Evolutionary conservation across 2,888 invertebrate genomes (phyloP).

Genomic region (Rosalia funebris): DNA sequence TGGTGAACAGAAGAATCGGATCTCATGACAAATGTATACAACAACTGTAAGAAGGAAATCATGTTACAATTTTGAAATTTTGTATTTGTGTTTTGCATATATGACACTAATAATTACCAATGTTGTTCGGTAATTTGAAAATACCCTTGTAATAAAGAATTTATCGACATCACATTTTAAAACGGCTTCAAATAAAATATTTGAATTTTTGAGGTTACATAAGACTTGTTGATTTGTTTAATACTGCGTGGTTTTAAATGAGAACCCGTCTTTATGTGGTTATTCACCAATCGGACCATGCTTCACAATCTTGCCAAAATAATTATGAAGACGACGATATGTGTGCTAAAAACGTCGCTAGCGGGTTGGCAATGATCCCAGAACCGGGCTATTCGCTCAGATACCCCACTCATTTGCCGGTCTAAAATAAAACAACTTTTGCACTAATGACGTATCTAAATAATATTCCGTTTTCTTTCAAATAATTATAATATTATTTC

Average conservation of each 20-base stretch:
- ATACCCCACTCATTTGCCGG: conserved; percentile 36
- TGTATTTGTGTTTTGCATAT: not conserved
- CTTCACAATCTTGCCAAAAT: conserved; percentile 78
- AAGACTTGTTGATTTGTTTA: conserved; percentile 13
- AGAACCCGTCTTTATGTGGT: conserved; percentile 44
- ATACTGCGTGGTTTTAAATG: not conserved
- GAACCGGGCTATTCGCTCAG: conserved; percentile 65
- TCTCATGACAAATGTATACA: not conserved
- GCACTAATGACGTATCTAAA: conserved; percentile 56
- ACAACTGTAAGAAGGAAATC: not conserved
- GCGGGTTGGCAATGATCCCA: conserved; percentile 58
- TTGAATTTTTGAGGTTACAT: not conserved
- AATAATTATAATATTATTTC: conserved; percentile 41
- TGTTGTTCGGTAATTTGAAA: too few relatives aligned
- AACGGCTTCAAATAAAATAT: too few relatives aligned
- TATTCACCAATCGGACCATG: conserved; percentile 46
- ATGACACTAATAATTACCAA: too few relatives aligned
- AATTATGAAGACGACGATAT: conserved; percentile 77
- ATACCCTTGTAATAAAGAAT: too few relatives aligned
- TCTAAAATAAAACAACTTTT: conserved; percentile 57
- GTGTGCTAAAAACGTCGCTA: conserved; percentile 69
- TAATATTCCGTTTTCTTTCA: conserved; percentile 45
- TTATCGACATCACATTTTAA: too few relatives aligned
- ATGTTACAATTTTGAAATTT: not conserved
- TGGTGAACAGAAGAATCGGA: not conserved